Conservation (phyloP, 2,113 vertebrate genomes). For the Ictidomys tridecemlineatus region DNA sequence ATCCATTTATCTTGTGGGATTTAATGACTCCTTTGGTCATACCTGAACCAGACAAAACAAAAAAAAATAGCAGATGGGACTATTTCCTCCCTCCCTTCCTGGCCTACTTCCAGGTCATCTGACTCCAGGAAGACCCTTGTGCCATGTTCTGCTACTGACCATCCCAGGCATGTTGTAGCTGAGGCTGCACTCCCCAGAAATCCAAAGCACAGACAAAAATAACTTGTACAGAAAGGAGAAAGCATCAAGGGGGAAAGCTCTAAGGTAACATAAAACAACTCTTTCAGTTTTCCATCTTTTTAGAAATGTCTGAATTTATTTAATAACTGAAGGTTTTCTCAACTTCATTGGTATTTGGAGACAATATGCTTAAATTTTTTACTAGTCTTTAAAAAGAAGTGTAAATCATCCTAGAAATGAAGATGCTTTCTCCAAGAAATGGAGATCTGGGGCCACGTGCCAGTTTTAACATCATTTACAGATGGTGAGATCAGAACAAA, state of each 20-base stretch:
- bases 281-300: not conserved
- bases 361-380: not conserved
- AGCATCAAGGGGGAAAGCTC: not conserved
- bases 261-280: not conserved
- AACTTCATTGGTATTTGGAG: not conserved
- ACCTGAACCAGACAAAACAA: not conserved
- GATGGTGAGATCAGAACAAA: not conserved
- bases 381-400: not conserved
- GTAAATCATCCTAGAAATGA: not conserved
- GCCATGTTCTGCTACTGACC: not conserved
- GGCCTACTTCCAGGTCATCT: not conserved
- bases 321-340: not conserved
- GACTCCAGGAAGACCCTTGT: not conserved
- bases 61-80: not conserved
- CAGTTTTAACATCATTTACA: not conserved
- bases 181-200: not conserved
- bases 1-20: not conserved
- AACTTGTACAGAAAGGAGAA: conserved; percentile 27
- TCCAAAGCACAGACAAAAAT: conserved; percentile 12
- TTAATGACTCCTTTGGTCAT: not conserved
- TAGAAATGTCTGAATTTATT: not conserved
- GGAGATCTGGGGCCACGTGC: not conserved
- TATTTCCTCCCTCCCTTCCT: not conserved
- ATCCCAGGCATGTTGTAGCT: not conserved
- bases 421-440: not conserved